phyloP scores from a whole-genome alignment of 2,113 vertebrate species.

The Corydoras sp. region DNA sequence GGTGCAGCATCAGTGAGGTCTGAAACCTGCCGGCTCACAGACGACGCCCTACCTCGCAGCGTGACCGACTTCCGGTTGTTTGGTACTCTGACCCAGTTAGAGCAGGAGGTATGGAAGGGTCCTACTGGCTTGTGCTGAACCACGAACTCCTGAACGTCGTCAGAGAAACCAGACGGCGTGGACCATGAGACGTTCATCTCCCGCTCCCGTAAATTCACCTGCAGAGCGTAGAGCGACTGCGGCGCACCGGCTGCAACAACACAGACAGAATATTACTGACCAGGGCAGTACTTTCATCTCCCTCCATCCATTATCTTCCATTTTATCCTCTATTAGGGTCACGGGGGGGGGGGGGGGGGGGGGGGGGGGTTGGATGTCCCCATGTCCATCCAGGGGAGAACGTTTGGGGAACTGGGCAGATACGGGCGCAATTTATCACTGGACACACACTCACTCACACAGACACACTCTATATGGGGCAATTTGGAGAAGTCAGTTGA shows the following conservation, averaged over 20 bases:
- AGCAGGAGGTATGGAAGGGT: conserved; percentile 12
- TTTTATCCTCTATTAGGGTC: too few relatives aligned
- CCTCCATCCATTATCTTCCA: too few relatives aligned
- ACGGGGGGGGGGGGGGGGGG: too few relatives aligned
- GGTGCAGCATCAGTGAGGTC: not conserved
- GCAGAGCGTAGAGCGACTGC: not conserved
- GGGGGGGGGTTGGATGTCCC: too few relatives aligned
- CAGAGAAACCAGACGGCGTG: not conserved
- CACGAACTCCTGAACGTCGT: conserved; percentile 53
- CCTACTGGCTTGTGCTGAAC: conserved; percentile 57
- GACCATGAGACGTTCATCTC: conserved; percentile 57
- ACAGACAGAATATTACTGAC: not conserved
- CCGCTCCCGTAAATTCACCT: conserved; percentile 30
- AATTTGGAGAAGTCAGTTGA: too few relatives aligned
- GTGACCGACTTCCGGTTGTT: conserved; percentile 19
- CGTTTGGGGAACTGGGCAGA: too few relatives aligned
- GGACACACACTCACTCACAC: too few relatives aligned
- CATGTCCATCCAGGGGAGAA: too few relatives aligned
- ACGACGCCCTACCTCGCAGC: conserved; percentile 46
- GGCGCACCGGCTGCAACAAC: not conserved
- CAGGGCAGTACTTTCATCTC: not conserved
- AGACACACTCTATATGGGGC: too few relatives aligned
- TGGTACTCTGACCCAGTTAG: conserved; percentile 61
- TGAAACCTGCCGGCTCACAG: not conserved
- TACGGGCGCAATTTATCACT: too few relatives aligned